Evolutionary conservation across 2,888 invertebrate genomes (phyloP), one percentile per base, ranked within the genome.

Genomic region (Phorcus lineatus): DNA sequence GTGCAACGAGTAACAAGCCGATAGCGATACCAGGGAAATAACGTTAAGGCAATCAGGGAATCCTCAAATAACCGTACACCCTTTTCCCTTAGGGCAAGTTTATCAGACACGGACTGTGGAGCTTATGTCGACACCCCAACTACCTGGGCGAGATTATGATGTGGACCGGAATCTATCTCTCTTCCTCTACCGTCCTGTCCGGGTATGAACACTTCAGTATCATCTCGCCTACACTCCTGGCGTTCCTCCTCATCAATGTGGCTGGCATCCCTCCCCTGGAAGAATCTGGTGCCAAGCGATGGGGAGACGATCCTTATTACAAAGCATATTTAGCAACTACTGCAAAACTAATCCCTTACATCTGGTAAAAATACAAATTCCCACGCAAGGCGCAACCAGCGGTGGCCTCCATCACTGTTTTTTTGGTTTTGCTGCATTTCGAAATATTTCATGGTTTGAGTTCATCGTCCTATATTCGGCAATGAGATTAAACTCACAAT

Each of bases 181-280:
- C 91, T 0, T 87, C 91, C 0, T 86, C 88, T 11, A 85, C 88
- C 0, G 87, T 87, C 17, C 86, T 92, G 67, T 28, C 28, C 16
- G 84, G 86, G 52, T 89, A 89, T 13, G 90, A 91, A 81, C 86
- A 88, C 36, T 77, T 89, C 62, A 86, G 89, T n/a, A 86, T 90
- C 28, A 85, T 92, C 31, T 91, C 92, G 1, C 93, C 93, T 2
- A 74, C 92, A 24, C 90, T 93, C 83, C 88, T 91, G 13, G 87
- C 91, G 66, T 89, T 89, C 74, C 86, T 93, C 7, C 87, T 93
- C 22, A 92, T 91, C n/a, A 88, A 88, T 76, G 87, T 93, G 28
- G 92, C 91, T 80, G 93, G 93, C 3, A 91, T 93, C 74, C 93
- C 93, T 0, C 70, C 91, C 17, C 87, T 92, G 80, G 93, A 93